These are phyloP conservation scores for Eilema sororculum DNA, from an alignment of 2,888 invertebrate genomes.

Conservation along the genomic window DNA sequence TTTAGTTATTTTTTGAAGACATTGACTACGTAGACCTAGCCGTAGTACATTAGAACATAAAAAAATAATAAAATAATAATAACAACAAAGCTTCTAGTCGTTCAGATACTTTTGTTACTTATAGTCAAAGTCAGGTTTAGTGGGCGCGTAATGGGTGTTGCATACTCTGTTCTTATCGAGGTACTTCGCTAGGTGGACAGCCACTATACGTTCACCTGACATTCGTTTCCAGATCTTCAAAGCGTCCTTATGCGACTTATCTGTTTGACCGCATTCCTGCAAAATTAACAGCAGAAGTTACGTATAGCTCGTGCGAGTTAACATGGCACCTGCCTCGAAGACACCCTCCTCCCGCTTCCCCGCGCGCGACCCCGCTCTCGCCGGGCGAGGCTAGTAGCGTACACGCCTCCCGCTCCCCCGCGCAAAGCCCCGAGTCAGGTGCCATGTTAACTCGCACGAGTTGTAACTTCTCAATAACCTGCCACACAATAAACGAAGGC, in stretches of 20 bases:
- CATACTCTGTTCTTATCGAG: constrained; percentile 61
- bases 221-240: constrained; percentile 65
- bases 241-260: constrained; percentile 55
- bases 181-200: constrained; percentile 64
- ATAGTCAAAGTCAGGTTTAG: constrained; percentile 42
- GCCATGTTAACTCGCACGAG: no score
- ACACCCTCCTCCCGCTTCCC: no score
- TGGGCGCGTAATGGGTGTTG: constrained; percentile 71
- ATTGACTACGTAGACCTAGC: background rate
- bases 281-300: background rate
- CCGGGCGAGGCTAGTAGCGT: no score
- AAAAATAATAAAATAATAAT: background rate
- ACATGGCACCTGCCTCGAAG: no score
- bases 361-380: no score
- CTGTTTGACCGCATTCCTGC: constrained; percentile 77
- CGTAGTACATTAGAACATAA: background rate
- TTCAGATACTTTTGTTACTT: background rate
- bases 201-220: constrained; percentile 67
- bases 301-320: no score
- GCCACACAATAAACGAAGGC: no score
- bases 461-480: background rate
- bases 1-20: background rate
- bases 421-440: no score
- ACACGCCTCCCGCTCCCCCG: no score
- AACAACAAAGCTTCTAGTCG: background rate